These are phyloP conservation scores for Pionites leucogaster DNA, from an alignment of 2,113 vertebrate genomes.

Conservation along the genomic window DNA sequence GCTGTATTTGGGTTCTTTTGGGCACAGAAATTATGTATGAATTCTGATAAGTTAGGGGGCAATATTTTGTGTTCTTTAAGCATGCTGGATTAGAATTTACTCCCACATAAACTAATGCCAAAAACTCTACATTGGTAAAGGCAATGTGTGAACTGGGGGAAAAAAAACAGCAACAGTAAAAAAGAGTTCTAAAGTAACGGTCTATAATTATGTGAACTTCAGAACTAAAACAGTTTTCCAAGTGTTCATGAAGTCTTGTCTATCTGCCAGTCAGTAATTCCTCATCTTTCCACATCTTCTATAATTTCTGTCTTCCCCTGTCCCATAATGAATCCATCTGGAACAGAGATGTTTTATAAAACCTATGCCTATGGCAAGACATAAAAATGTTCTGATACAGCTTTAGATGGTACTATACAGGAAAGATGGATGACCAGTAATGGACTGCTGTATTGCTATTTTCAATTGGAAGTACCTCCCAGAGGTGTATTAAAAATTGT, in stretches of 20 bases:
- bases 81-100: background rate
- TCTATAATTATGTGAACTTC: background rate
- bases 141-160: background rate
- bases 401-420: background rate
- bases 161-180: background rate
- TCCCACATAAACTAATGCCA: background rate
- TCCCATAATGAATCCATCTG: background rate
- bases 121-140: background rate
- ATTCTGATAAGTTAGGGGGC: background rate
- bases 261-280: background rate
- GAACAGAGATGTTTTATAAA: background rate
- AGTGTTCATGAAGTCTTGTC: background rate
- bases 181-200: background rate
- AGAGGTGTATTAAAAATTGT: background rate
- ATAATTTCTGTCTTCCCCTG: background rate
- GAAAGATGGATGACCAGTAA: background rate
- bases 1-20: fast-evolving
- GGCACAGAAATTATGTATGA: background rate
- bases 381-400: background rate
- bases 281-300: background rate
- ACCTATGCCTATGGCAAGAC: background rate
- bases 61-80: background rate
- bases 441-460: background rate
- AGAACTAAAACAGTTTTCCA: background rate
- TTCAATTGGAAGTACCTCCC: background rate